Evolutionary conservation across 1,140 invertebrate genomes (phyloP).

Genomic region (Triops cancriformis): DNA sequence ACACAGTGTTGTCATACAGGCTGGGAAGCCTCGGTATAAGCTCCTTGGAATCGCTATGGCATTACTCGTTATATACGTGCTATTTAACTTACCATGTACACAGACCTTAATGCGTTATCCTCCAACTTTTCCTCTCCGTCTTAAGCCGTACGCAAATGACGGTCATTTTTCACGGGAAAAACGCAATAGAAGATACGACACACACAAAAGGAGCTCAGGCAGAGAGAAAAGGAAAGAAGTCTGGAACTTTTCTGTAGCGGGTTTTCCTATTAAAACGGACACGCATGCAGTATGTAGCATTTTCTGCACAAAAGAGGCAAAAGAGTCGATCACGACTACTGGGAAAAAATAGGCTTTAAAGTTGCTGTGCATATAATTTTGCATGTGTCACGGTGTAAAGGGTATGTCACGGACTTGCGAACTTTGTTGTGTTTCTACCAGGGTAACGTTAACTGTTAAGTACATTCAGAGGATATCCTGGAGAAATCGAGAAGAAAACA

Average conservation of each 20-base stretch:
- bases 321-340: neutral
- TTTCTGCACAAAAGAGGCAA: neutral
- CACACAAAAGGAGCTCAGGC: neutral
- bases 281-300: neutral
- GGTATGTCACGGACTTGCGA: too few relatives aligned
- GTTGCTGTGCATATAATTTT: neutral
- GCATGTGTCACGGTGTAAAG: neutral
- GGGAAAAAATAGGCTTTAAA: neutral
- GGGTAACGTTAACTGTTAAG: too few relatives aligned
- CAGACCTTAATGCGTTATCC: neutral
- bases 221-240: neutral
- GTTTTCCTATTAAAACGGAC: neutral
- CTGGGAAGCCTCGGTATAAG: neutral
- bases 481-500: too few relatives aligned
- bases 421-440: too few relatives aligned
- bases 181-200: neutral
- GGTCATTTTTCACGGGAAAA: slow-evolving; percentile 6
- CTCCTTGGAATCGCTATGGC: neutral
- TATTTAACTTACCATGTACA: neutral
- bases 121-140: neutral
- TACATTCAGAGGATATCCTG: too few relatives aligned
- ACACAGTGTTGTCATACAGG: neutral
- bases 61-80: neutral
- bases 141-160: slow-evolving; percentile 4
- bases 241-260: neutral